Evolutionary conservation across 2,797 vertebrate species (phyloP).

Genomic region (Microcaecilia unicolor): DNA sequence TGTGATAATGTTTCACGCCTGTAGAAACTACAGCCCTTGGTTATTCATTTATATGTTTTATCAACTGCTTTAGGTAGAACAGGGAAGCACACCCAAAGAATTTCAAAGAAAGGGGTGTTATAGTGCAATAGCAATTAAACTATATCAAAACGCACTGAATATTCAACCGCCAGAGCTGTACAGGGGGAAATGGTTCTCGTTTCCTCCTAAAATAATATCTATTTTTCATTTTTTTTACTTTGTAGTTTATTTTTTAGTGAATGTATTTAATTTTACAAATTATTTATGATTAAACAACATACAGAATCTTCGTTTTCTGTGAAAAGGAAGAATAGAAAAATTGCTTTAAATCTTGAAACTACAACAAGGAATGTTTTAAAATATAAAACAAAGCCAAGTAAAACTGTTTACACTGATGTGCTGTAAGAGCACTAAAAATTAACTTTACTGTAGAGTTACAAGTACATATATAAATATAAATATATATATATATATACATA

Average conservation of each 20-base stretch:
- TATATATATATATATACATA: slow-evolving; percentile 77
- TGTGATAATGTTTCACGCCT: slow-evolving; percentile 60
- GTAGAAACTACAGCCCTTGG: slow-evolving; percentile 57
- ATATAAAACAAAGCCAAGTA: slow-evolving; percentile 99
- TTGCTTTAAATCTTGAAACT: slow-evolving; percentile 95
- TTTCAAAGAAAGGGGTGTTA: slow-evolving; percentile 86
- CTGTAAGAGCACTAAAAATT: slow-evolving; percentile 81
- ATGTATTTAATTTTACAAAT: slow-evolving; percentile 98
- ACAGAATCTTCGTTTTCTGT: slow-evolving; percentile 99
- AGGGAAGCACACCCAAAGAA: slow-evolving; percentile 90
- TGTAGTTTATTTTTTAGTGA: slow-evolving; percentile 98
- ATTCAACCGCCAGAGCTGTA: slow-evolving; percentile 87
- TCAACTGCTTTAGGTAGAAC: slow-evolving; percentile 81
- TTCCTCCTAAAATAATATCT: slow-evolving; percentile 92
- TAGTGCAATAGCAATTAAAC: slow-evolving; percentile 81
- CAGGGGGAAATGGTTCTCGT: slow-evolving; percentile 82
- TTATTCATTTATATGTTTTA: slow-evolving; percentile 63
- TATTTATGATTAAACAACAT: slow-evolving; percentile 93
- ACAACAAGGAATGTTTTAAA: slow-evolving; percentile 96
- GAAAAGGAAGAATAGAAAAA: slow-evolving; percentile 99
- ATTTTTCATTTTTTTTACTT: slow-evolving; percentile 89
- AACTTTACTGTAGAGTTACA: slow-evolving; percentile 78
- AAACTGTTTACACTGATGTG: slow-evolving; percentile 97
- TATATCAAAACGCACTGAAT: slow-evolving; percentile 92
- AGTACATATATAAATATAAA: slow-evolving; percentile 81